Conservation (phyloP, 2,113 vertebrate species). For the Tricholaema leucomelas region DNA sequence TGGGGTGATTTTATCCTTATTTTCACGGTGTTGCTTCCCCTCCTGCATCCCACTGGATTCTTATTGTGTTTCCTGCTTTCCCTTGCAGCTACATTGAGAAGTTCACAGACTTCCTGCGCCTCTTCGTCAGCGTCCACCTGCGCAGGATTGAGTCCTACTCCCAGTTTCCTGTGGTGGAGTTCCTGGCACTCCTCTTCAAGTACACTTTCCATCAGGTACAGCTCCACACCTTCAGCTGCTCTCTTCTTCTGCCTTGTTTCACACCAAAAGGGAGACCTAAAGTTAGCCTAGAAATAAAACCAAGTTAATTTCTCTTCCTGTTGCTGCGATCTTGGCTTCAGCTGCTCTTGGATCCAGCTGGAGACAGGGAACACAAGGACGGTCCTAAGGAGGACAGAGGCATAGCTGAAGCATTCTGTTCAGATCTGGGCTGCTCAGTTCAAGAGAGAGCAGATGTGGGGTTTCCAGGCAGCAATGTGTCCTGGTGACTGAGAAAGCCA, state of each 20-base stretch:
- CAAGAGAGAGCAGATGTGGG: too few species aligned
- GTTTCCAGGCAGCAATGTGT: too few species aligned
- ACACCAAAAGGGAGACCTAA: neutral
- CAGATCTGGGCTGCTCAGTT: too few species aligned
- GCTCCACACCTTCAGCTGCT: neutral
- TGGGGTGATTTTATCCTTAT: conserved; percentile 16
- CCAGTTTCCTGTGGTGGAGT: conserved; percentile 96
- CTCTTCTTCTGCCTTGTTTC: neutral
- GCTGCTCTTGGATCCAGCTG: too few species aligned
- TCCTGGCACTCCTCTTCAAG: conserved; percentile 93
- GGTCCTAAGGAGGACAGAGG: too few species aligned
- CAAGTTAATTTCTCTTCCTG: too few species aligned
- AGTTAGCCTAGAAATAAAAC: neutral
- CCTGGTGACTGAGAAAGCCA: too few species aligned
- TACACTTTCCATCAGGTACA: conserved; percentile 98
- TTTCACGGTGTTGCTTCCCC: conserved; percentile 10
- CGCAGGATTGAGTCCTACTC: conserved; percentile 94
- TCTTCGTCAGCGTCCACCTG: conserved; percentile 96
- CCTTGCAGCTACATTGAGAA: conserved; percentile 93
- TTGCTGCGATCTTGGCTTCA: too few species aligned
- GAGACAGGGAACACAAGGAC: too few species aligned
- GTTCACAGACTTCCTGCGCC: conserved; percentile 96
- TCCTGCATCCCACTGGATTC: neutral
- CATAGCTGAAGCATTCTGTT: too few species aligned
- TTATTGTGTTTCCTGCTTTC: conserved; percentile 40